Evolutionary conservation across 2,888 invertebrate species (phyloP), one percentile per base, ranked within the genome.

Genomic region (Colostygia pectinataria): DNA sequence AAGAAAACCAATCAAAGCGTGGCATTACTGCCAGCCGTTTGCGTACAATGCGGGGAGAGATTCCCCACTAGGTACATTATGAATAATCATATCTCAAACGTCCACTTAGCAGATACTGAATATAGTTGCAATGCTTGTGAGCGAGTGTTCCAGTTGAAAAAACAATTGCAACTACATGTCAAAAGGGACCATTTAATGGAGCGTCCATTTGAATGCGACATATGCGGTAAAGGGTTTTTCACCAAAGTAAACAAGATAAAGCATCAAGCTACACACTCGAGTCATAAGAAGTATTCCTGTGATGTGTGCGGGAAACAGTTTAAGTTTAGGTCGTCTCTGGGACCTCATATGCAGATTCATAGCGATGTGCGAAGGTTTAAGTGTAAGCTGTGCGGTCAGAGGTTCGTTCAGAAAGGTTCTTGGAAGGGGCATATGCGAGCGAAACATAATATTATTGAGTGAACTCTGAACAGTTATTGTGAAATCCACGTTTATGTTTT

Each of bases 371-470:
- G 45, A 10, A 55, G 57, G n/a, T 61, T 61, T 20, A 47, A 47
- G 5, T 69, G 71, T 37, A 13, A 40, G 6, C 27, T 46, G 4
- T 72, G 71, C 40, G 58, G 42, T 0, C 66, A 65, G 29, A 64
- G 65, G 28, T 70, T 77, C 8, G 67, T 77, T 4, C 68, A 84
- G 59, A 71, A 83, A 63, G 55, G 74, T 63, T 83, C 81, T 24
- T 76, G 80, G 60, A 68, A 76, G 25, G 74, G 72, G 14, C 90
- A 90, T 48, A 78, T 89, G 69, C 80, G 79, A 5, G 76, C 77
- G 3, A 70, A 67, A 39, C 77, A 78, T 38, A 65, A 59, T 4
- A 61, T 37, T 12, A 28, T 41, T 13, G 12, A 37, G n/a, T 48
- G 14, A 47, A 31, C 2, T 24, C 18, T 18, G n/a, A n/a, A n/a